These are phyloP conservation scores for Dyspetes luteomarginatus DNA, from an alignment of 2,888 invertebrate species.

Conservation along the genomic window DNA sequence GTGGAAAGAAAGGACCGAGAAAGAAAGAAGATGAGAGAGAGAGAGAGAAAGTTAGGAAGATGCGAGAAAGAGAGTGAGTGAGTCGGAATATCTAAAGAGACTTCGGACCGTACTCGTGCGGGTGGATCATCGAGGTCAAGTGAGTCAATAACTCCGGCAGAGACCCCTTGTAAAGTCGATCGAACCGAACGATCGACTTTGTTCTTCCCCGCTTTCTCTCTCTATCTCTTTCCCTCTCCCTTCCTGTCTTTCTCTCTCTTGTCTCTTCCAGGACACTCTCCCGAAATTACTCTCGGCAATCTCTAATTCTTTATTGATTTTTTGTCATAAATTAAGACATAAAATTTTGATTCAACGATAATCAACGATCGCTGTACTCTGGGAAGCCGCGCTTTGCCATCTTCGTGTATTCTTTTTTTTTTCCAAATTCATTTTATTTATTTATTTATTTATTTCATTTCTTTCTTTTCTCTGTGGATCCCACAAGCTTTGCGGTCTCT, in stretches of 20 bases:
- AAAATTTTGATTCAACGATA: slow-evolving; percentile 56
- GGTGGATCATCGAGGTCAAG: slow-evolving; percentile 67
- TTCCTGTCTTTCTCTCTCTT: slow-evolving; percentile 6
- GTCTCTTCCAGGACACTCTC: too few relatives aligned
- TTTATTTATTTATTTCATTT: slow-evolving; percentile 20
- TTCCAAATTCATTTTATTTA: background rate
- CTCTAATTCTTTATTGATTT: slow-evolving; percentile 60
- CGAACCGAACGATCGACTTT: slow-evolving; percentile 66
- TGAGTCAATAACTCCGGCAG: slow-evolving; percentile 67
- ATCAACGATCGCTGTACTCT: slow-evolving; percentile 17
- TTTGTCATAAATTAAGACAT: slow-evolving; percentile 65
- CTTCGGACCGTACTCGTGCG: slow-evolving; percentile 64
- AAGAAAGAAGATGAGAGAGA: slow-evolving; percentile 46
- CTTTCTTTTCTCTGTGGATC: slow-evolving; percentile 46
- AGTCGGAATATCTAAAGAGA: slow-evolving; percentile 48
- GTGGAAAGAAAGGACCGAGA: slow-evolving; percentile 49
- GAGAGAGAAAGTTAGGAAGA: slow-evolving; percentile 44
- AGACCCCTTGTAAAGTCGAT: slow-evolving; percentile 65
- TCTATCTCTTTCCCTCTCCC: slow-evolving; percentile 6
- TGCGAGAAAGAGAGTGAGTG: slow-evolving; percentile 54
- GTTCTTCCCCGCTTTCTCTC: slow-evolving; percentile 61
- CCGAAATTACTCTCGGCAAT: background rate
- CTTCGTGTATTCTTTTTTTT: slow-evolving; percentile 13
- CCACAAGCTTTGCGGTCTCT: slow-evolving; percentile 42
- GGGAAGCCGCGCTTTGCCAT: slow-evolving; percentile 49